Evolutionary conservation across 2,113 vertebrate genomes (phyloP).

Genomic region (Genyomyrus donnyi): DNA sequence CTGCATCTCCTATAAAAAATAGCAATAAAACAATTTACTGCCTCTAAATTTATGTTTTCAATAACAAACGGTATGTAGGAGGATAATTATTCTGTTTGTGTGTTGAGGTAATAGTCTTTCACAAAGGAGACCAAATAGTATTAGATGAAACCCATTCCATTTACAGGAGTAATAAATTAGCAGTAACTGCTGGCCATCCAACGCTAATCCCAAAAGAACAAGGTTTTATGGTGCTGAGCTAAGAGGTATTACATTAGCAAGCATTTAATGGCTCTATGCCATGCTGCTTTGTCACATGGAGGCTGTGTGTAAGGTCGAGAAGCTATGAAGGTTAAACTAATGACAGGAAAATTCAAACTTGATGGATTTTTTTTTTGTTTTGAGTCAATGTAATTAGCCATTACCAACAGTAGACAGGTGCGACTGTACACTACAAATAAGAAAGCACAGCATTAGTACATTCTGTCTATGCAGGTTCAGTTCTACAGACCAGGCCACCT

Average conservation of each 20-base stretch:
- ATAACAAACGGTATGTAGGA: constrained; percentile 10
- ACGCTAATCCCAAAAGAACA: constrained; percentile 17
- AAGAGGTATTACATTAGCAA: constrained; percentile 17
- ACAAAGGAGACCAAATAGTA: neutral
- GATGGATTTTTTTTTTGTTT: neutral
- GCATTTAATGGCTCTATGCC: constrained; percentile 16
- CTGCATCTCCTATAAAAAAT: neutral
- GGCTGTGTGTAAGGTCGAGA: neutral
- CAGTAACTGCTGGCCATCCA: constrained; percentile 9
- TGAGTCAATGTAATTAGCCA: neutral
- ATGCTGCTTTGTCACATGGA: constrained; percentile 6
- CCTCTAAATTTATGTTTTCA: constrained; percentile 4
- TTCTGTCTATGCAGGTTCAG: neutral
- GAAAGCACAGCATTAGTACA: neutral
- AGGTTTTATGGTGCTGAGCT: constrained; percentile 13
- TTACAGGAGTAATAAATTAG: constrained; percentile 18
- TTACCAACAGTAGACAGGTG: neutral
- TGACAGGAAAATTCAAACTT: neutral
- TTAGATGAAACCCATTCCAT: neutral
- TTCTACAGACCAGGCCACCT: neutral
- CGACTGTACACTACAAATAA: neutral
- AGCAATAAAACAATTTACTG: neutral
- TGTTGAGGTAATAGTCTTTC: constrained; percentile 3
- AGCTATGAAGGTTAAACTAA: constrained; percentile 14
- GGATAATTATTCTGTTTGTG: constrained; percentile 14